Evolutionary conservation across 2,797 vertebrate genomes (phyloP).

Genomic region (Mormyrops boulengeri): DNA sequence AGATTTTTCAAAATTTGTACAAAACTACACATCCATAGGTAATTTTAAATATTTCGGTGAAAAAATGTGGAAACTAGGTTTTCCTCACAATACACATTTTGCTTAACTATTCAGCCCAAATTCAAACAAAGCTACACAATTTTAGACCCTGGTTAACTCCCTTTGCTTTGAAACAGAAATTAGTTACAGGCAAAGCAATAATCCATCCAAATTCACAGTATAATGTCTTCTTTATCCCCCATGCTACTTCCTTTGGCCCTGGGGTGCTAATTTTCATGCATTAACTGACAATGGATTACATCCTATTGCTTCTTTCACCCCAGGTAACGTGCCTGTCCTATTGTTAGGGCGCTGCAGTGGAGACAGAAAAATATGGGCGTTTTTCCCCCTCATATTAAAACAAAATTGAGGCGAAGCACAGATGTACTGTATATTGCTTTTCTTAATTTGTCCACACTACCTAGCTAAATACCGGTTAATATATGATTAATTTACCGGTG

Average conservation of each 20-base stretch:
- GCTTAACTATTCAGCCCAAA: not conserved
- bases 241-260: not conserved
- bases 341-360: not conserved
- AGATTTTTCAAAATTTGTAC: not conserved
- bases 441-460: not conserved
- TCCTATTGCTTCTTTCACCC: not conserved
- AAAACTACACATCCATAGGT: not conserved
- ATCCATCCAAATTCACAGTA: not conserved
- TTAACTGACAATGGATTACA: constrained; percentile 5
- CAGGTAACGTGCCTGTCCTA: not conserved
- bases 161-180: not conserved
- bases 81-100: not conserved
- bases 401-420: not conserved
- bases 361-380: not conserved
- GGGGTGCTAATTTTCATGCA: not conserved
- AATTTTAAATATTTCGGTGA: not conserved
- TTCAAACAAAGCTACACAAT: not conserved
- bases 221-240: not conserved
- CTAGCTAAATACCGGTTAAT: not conserved
- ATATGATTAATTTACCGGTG: not conserved
- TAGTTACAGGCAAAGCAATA: not conserved
- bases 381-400: not conserved
- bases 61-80: not conserved
- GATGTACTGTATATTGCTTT: not conserved
- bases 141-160: not conserved